Conservation (phyloP, 1,140 invertebrate species). For the Papilio aristodemus region DNA sequence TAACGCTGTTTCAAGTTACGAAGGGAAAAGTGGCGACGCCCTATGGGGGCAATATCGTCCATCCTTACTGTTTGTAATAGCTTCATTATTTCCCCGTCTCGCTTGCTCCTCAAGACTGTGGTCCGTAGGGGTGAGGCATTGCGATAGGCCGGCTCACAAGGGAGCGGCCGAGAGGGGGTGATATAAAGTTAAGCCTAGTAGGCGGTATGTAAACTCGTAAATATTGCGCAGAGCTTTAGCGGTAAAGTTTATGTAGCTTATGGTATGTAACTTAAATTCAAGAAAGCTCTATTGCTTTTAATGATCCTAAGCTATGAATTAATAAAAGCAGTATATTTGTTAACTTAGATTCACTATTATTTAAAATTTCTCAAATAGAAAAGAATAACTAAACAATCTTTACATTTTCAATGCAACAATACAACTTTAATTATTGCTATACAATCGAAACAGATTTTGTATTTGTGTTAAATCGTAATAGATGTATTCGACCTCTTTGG, state of each 20-base stretch:
- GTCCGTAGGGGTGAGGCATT: slow-evolving; percentile 48
- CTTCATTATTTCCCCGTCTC: slow-evolving; percentile 54
- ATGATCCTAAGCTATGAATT: too few relatives aligned
- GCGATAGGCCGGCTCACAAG: slow-evolving; percentile 47
- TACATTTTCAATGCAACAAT: too few relatives aligned
- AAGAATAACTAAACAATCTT: too few relatives aligned
- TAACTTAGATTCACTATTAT: too few relatives aligned
- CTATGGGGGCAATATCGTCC: slow-evolving; percentile 26
- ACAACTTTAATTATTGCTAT: too few relatives aligned
- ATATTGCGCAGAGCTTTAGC: too few relatives aligned
- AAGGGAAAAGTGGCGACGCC: slow-evolving; percentile 29
- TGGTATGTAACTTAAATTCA: neutral
- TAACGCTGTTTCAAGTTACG: slow-evolving; percentile 1
- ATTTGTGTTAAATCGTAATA: too few relatives aligned
- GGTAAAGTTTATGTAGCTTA: neutral
- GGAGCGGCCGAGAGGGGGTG: slow-evolving; percentile 44
- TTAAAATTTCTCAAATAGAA: too few relatives aligned
- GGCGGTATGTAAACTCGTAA: slow-evolving; percentile 35
- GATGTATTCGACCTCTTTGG: too few relatives aligned
- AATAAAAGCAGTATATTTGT: too few relatives aligned
- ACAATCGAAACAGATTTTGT: too few relatives aligned
- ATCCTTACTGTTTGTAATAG: slow-evolving; percentile 41
- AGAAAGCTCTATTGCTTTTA: neutral
- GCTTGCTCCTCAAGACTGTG: slow-evolving; percentile 46
- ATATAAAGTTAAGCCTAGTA: slow-evolving; percentile 67